Conservation (phyloP, 30 jellyfish, hydroid and myxozoan species). For the Hydractinia symbiolongicarpus region DNA sequence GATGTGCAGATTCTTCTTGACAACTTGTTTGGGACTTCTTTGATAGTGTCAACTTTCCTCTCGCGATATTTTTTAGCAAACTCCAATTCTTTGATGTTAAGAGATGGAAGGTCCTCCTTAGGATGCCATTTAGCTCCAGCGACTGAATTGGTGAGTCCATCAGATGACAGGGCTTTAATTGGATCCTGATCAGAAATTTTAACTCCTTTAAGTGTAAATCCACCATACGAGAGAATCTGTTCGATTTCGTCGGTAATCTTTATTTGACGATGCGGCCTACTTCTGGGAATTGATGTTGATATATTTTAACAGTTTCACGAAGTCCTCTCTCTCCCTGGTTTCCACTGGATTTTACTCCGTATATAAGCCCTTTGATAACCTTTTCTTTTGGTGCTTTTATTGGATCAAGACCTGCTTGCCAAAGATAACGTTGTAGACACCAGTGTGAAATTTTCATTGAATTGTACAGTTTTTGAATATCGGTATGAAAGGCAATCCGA, state of each 20-base stretch:
- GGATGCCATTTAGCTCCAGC: background rate
- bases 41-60: background rate
- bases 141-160: background rate
- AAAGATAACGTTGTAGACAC: constrained; percentile 1
- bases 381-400: too few species aligned
- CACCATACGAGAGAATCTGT: background rate
- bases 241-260: background rate
- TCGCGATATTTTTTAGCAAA: background rate
- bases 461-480: constrained; percentile 11
- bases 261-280: too few species aligned
- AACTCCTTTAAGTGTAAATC: background rate
- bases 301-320: too few species aligned
- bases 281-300: too few species aligned
- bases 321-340: too few species aligned
- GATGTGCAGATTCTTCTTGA: constrained; percentile 1
- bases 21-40: background rate
- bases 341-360: too few species aligned
- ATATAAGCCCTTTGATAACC: too few species aligned
- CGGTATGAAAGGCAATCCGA: constrained; percentile 22
- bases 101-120: background rate
- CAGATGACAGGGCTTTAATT: background rate
- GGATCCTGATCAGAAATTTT: constrained; percentile 1
- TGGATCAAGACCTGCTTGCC: constrained; percentile 2
- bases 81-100: background rate
- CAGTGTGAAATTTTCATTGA: background rate